These are phyloP conservation scores for Thinocorus orbignyianus DNA, from an alignment of 2,113 vertebrate genomes.

Conservation along the genomic window DNA sequence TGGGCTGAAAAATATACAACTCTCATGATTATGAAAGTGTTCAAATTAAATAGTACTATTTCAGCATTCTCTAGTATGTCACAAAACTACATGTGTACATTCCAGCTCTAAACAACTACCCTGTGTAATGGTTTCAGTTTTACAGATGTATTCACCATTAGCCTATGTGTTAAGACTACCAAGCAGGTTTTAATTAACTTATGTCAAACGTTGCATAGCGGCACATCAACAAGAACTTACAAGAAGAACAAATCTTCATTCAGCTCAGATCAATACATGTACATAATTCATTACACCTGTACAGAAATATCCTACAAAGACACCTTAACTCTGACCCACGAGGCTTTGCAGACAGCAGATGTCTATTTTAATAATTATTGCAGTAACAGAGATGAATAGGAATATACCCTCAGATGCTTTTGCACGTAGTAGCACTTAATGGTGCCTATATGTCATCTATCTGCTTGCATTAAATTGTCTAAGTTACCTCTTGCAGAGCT, in stretches of 20 bases:
- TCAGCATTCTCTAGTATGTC: background rate
- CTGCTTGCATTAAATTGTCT: background rate
- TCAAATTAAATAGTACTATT: background rate
- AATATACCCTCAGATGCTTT: background rate
- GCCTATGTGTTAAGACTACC: background rate
- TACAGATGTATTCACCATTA: slow-evolving; percentile 4
- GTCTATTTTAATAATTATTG: slow-evolving; percentile 49
- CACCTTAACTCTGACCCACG: background rate
- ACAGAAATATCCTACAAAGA: slow-evolving; percentile 15
- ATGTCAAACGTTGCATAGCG: background rate
- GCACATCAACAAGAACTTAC: slow-evolving; percentile 17
- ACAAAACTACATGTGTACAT: background rate
- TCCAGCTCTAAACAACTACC: slow-evolving; percentile 1
- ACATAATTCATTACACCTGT: slow-evolving; percentile 39
- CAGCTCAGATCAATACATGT: slow-evolving; percentile 41
- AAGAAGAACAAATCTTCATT: slow-evolving; percentile 52
- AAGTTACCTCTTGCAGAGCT: background rate
- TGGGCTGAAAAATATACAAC: background rate
- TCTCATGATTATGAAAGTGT: background rate
- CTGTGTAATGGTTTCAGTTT: background rate
- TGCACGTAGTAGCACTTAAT: background rate
- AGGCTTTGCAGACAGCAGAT: slow-evolving; percentile 4
- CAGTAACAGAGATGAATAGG: background rate
- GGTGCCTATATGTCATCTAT: background rate
- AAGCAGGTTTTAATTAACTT: slow-evolving; percentile 58